Evolutionary conservation across 2,888 invertebrate species (phyloP).

Genomic region (Ochropleura leucogaster): DNA sequence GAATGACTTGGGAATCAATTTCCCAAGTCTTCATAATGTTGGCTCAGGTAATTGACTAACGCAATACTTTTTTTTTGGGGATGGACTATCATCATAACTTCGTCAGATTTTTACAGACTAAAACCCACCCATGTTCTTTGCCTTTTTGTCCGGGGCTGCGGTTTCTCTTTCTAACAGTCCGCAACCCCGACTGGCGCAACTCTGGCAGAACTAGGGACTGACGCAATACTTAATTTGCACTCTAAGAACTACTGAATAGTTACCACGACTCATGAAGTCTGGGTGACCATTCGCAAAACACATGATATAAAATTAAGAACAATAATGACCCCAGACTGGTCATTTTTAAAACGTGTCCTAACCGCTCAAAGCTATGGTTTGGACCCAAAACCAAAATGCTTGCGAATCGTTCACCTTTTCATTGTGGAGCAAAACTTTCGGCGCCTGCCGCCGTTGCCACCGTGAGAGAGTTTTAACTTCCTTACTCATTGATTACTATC

Average conservation of each 20-base stretch:
- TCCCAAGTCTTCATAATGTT: no score
- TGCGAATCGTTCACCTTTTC: constrained; percentile 55
- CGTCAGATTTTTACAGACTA: no score
- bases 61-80: no score
- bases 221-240: no score
- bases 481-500: constrained; percentile 32
- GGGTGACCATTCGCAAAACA: not conserved
- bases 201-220: no score
- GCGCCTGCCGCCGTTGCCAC: constrained; percentile 24
- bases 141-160: no score
- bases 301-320: not conserved
- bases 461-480: constrained; percentile 48
- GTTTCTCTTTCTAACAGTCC: no score
- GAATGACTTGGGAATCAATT: no score
- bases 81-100: no score
- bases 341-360: not conserved
- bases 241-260: not conserved
- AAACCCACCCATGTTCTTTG: no score
- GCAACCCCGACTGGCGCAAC: no score
- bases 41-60: no score
- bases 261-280: not conserved
- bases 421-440: constrained; percentile 55
- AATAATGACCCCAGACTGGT: not conserved
- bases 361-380: not conserved
- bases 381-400: constrained; percentile 15